These are phyloP conservation scores for Liasis olivaceus DNA, from an alignment of 2,797 vertebrate genomes.

Conservation along the genomic window DNA sequence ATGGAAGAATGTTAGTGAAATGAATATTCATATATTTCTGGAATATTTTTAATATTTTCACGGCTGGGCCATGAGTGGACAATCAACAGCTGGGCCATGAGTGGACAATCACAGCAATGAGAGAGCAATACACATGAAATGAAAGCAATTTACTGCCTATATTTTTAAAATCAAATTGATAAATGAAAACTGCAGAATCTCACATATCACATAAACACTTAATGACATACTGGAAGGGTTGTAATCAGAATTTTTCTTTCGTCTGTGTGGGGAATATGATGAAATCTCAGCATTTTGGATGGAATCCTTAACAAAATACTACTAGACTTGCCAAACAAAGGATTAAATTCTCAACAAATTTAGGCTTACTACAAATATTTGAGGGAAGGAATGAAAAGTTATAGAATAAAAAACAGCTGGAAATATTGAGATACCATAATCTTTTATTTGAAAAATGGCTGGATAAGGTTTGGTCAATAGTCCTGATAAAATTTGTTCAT, in stretches of 20 bases:
- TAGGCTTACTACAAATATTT: neutral
- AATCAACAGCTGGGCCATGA: too few relatives aligned
- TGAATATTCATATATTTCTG: slow-evolving; percentile 71
- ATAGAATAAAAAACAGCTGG: neutral
- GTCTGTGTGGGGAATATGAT: neutral
- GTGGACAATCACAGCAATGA: too few relatives aligned
- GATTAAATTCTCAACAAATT: neutral
- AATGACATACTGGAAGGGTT: neutral
- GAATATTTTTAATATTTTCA: slow-evolving; percentile 72
- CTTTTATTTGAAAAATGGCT: neutral
- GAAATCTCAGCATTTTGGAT: neutral
- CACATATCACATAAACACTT: neutral
- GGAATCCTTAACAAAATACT: neutral
- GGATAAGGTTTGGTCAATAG: neutral
- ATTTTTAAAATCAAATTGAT: slow-evolving; percentile 65
- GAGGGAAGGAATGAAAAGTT: neutral
- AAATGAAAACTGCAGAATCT: slow-evolving; percentile 54
- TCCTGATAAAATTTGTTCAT: neutral
- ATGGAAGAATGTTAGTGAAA: slow-evolving; percentile 55
- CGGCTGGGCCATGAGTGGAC: slow-evolving; percentile 66
- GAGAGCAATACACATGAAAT: slow-evolving; percentile 67
- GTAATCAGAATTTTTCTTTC: neutral
- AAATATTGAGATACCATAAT: neutral
- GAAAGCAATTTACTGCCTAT: slow-evolving; percentile 61
- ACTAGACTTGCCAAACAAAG: neutral